Base-by-base conservation (phyloP, 1,140 invertebrate species). In the Drosophila trapezifrons region DNA sequence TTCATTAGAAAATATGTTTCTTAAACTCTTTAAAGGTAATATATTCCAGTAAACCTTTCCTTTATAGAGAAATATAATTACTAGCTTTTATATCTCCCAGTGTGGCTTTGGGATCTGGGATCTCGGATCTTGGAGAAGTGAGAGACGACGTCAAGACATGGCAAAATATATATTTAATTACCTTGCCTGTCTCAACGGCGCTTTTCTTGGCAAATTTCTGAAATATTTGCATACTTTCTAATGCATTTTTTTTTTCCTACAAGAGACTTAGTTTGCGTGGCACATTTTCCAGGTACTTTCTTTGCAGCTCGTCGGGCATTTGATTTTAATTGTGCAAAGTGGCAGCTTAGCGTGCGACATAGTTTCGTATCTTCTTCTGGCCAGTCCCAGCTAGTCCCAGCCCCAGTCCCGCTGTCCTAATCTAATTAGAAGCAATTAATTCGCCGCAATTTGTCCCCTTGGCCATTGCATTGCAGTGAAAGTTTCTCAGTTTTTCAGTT, bases 171-270 rank as follows among this genome's bases (percentile, higher is more conserved):
- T 66, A 84, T 85, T 85, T 86, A 85, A 85, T 85, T 85, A 86
- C 82, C 74, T 78, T 35, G 38, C 47, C 54, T 63, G 66, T 27
- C 35, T 17, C 47, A 52, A 55, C 49, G 38, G 42, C 10, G 32
- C 17, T 65, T 76, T 62, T 70, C 51, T 69, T 60, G 56, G 60
- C 77, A 84, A 84, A 70, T 86, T 81, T 63, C 60, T 74, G 46
- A 84, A 89, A 80, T 90, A 84, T 89, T 89, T 89, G 84, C 84
- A 87, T 87, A 87, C 84, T 87, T 87, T 87, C 84, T 84, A 87
- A 87, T 87, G 84, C 83, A 69, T 57, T 75, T 74, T 46, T 35
- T n/a, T 56, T 38, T 35, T 40, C 27, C 6, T 37, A 37, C 22
- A 54, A 37, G 51, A 54, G 18, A n/a, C 32, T 54, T 22, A 42